Percentiles rank a stretch among this genome's conserved stretches.
Evolutionary conservation across 2,113 vertebrate genomes (phyloP).

Genomic region (Pipa parva): DNA sequence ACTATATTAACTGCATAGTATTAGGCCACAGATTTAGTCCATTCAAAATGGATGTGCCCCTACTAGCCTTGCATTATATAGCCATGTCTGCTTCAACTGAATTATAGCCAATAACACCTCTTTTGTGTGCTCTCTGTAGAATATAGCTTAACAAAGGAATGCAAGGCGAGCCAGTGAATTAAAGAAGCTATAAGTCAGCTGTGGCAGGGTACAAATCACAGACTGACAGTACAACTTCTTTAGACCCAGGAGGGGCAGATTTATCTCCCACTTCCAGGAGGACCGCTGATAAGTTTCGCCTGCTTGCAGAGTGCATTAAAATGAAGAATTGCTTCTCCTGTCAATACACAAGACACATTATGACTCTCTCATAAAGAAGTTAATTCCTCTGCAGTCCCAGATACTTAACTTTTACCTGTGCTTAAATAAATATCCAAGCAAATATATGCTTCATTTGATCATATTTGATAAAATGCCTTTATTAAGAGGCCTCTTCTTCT

Average conservation of each 20-base stretch:
- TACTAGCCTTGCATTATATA: background rate
- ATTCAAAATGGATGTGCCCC: background rate
- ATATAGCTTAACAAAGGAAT: conserved; percentile 47
- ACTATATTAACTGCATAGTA: too few relatives aligned
- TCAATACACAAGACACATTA: conserved; percentile 13
- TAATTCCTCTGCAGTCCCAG: conserved; percentile 15
- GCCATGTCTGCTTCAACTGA: conserved; percentile 19
- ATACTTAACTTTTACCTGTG: conserved; percentile 9
- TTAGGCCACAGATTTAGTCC: background rate
- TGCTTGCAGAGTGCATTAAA: conserved; percentile 23
- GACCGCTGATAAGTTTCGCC: conserved; percentile 18
- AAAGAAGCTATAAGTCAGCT: conserved; percentile 48
- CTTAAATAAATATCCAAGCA: background rate
- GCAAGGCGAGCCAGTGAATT: conserved; percentile 50
- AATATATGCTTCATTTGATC: background rate
- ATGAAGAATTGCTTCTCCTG: conserved; percentile 29
- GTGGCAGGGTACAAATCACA: conserved; percentile 49
- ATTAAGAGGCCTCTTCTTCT: too few relatives aligned
- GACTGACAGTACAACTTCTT: conserved; percentile 36
- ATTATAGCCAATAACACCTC: conserved; percentile 50
- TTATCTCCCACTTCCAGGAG: conserved; percentile 40
- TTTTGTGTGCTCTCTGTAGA: conserved; percentile 51
- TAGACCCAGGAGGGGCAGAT: conserved; percentile 38
- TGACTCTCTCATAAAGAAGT: conserved; percentile 21
- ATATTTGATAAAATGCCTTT: too few relatives aligned